Evolutionary conservation across 2,113 vertebrate species (phyloP).

Genomic region (Cranoglanis bouderius): DNA sequence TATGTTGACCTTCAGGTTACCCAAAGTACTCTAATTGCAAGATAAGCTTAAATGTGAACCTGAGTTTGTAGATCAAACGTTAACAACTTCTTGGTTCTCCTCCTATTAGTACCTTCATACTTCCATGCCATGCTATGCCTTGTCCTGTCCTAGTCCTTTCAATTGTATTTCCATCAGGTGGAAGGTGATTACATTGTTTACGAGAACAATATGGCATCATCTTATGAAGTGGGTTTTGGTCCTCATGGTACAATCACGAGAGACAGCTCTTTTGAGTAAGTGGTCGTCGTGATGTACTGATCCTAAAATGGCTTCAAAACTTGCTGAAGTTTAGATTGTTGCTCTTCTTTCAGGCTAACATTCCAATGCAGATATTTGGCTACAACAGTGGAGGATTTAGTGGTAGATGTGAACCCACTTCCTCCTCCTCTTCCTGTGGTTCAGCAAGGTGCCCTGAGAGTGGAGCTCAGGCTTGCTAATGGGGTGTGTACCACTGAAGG

Average conservation of each 20-base stretch:
- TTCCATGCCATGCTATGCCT: background rate
- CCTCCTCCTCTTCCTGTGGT: conserved; percentile 48
- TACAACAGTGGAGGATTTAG: conserved; percentile 54
- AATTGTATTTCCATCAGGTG: conserved; percentile 56
- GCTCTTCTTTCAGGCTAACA: conserved; percentile 27
- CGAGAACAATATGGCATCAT: conserved; percentile 67
- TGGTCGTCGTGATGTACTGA: background rate
- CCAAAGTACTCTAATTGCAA: background rate
- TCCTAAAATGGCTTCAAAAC: background rate
- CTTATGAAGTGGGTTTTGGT: conserved; percentile 58
- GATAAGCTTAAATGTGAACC: background rate
- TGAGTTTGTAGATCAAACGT: background rate
- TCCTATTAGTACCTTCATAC: background rate
- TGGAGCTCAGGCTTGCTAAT: conserved; percentile 67
- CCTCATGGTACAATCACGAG: conserved; percentile 66
- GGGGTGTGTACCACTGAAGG: conserved; percentile 65
- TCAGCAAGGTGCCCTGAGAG: conserved; percentile 58
- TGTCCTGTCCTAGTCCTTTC: background rate
- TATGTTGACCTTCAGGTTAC: background rate
- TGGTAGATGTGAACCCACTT: conserved; percentile 35
- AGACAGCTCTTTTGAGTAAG: conserved; percentile 67
- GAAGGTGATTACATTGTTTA: conserved; percentile 64
- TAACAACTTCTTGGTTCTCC: background rate
- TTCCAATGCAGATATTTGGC: conserved; percentile 67
- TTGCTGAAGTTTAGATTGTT: conserved; percentile 53